phyloP scores from a whole-genome alignment of 2,113 vertebrate species.

The Pipra filicauda region DNA sequence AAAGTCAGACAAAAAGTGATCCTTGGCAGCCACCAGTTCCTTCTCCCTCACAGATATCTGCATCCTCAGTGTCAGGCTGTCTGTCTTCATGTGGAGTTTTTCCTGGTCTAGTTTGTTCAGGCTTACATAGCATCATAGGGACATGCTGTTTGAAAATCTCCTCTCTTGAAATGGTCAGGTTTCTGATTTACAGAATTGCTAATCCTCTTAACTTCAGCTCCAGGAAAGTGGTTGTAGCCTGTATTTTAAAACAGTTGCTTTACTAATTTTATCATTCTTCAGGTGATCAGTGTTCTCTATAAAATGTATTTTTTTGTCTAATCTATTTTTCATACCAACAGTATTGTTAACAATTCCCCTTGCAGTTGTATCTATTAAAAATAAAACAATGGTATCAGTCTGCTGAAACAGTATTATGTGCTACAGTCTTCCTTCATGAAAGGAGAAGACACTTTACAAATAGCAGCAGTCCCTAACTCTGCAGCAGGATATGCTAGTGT shows the following conservation, averaged over 20 bases:
- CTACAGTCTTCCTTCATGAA: not conserved
- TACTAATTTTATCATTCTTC: not conserved
- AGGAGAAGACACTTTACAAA: not conserved
- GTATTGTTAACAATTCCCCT: not conserved
- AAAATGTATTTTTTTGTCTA: not conserved
- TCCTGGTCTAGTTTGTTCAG: not conserved
- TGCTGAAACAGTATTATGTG: not conserved
- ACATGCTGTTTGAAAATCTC: not conserved
- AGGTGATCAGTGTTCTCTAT: accelerated
- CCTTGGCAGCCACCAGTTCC: not conserved
- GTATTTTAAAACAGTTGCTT: not conserved
- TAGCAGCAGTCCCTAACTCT: not conserved
- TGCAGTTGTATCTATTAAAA: not conserved
- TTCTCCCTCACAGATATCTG: not conserved
- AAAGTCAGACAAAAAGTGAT: not conserved
- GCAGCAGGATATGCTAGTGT: not conserved
- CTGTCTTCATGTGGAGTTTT: not conserved
- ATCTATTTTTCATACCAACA: not conserved
- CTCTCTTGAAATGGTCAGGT: not conserved
- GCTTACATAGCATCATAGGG: not conserved
- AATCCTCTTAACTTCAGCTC: not conserved
- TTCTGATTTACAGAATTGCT: not conserved
- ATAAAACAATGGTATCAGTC: not conserved
- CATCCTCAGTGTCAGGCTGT: not conserved
- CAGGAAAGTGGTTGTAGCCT: not conserved